Percentiles rank a stretch among this genome's conserved stretches.
Evolutionary conservation across 2,888 invertebrate genomes (phyloP).

Genomic region (Drosophila parthenogenetica): DNA sequence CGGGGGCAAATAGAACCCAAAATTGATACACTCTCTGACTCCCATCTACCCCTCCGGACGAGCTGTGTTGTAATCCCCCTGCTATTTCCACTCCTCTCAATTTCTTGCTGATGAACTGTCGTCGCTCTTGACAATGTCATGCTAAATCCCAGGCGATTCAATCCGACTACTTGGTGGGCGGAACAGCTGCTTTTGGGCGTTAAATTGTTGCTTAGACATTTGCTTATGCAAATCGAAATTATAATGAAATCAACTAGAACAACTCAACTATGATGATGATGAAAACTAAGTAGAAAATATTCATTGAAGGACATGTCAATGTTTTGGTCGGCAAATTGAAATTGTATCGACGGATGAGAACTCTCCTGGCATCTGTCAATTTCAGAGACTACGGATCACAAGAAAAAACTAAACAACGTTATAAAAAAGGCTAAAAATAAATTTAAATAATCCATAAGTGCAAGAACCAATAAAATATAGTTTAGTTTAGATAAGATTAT

Average conservation of each 20-base stretch:
- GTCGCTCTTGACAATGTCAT: slow-evolving; percentile 53
- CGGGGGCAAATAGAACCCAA: slow-evolving; percentile 46
- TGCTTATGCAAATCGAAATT: slow-evolving; percentile 81
- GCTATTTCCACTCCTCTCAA: not conserved
- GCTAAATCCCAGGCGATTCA: slow-evolving; percentile 64
- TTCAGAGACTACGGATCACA: slow-evolving; percentile 15
- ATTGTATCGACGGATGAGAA: slow-evolving; percentile 27
- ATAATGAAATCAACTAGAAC: slow-evolving; percentile 77
- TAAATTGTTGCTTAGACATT: slow-evolving; percentile 73
- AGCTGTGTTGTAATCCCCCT: slow-evolving; percentile 19
- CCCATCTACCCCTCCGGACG: slow-evolving; percentile 35
- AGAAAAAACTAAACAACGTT: not conserved
- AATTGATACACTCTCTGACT: slow-evolving; percentile 69
- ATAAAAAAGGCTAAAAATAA: too few species aligned
- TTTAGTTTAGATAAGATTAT: too few species aligned
- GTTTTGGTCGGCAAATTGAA: slow-evolving; percentile 38
- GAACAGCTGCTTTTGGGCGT: slow-evolving; percentile 1
- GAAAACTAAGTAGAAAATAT: slow-evolving; percentile 22
- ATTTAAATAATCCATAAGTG: too few species aligned
- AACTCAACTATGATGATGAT: slow-evolving; percentile 37
- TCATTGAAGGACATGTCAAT: slow-evolving; percentile 18
- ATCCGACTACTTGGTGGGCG: slow-evolving; percentile 20
- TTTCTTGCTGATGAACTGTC: slow-evolving; percentile 56
- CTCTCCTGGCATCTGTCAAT: slow-evolving; percentile 13
- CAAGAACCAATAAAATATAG: too few species aligned